Conservation (phyloP, 2,888 invertebrate genomes). For the Marasmarcha lunaedactyla region DNA sequence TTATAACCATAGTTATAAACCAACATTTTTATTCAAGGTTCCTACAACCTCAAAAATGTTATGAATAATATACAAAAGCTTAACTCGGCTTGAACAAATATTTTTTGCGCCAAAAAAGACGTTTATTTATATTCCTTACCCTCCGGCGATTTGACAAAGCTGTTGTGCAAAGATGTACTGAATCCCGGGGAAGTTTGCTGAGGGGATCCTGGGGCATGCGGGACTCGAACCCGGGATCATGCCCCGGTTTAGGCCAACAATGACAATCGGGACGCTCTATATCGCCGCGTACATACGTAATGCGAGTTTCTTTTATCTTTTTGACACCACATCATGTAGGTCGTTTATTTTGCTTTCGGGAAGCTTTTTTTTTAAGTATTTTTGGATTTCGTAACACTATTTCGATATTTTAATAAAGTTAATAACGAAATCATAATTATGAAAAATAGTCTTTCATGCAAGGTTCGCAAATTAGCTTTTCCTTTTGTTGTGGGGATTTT, state of each 20-base stretch:
- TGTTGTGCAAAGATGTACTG: slow-evolving; percentile 60
- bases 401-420: too few species aligned
- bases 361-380: too few species aligned
- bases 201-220: slow-evolving; percentile 65
- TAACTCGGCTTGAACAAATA: too few species aligned
- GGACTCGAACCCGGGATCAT: slow-evolving; percentile 40
- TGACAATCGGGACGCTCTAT: slow-evolving; percentile 48
- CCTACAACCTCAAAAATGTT: too few species aligned
- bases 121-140: slow-evolving; percentile 43
- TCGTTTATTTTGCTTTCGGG: slow-evolving; percentile 41
- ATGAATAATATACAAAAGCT: too few species aligned
- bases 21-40: too few species aligned
- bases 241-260: slow-evolving; percentile 48
- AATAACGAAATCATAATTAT: too few species aligned
- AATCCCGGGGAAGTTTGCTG: slow-evolving; percentile 63
- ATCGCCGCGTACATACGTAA: slow-evolving; percentile 41
- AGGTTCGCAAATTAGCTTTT: too few species aligned
- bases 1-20: too few species aligned
- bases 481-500: too few species aligned
- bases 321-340: slow-evolving; percentile 59
- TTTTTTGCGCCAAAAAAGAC: slow-evolving; percentile 23
- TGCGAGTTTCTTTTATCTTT: slow-evolving; percentile 34
- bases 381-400: too few species aligned
- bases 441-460: too few species aligned
- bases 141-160: slow-evolving; percentile 44